A percentile compares a stretch with the other conserved stretches of the same genome.
Conservation (phyloP, 1,140 invertebrate genomes). For the Arctopsyche grandis region DNA sequence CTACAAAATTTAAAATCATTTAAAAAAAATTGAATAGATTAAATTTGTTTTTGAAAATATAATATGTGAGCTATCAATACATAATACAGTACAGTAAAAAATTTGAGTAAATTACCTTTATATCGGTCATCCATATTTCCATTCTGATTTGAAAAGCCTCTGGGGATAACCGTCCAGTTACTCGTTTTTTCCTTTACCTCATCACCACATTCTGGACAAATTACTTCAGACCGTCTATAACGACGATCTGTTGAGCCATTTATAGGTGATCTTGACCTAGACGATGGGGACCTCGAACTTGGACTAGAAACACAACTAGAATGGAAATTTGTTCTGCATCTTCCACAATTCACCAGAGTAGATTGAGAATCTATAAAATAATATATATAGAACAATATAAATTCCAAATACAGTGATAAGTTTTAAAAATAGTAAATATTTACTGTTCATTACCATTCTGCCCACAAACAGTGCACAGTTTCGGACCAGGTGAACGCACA, state of each 20-base stretch:
- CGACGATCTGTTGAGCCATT: constrained; percentile 22
- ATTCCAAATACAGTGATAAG: background rate
- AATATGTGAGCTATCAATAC: too few species aligned
- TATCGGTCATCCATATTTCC: background rate
- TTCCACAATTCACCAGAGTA: constrained; percentile 60
- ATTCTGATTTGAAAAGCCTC: constrained; percentile 42
- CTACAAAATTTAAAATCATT: constrained; percentile 55
- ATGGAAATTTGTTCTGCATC: constrained; percentile 60
- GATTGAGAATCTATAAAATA: constrained; percentile 59
- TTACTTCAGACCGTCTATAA: background rate
- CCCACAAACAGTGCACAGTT: constrained; percentile 62
- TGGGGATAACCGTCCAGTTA: constrained; percentile 41
- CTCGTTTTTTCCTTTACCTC: constrained; percentile 32
- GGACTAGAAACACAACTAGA: constrained; percentile 59
- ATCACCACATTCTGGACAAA: constrained; percentile 49
- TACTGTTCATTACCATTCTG: constrained; percentile 59
- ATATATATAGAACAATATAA: background rate
- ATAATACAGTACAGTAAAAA: too few species aligned
- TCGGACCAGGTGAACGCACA: constrained; percentile 56
- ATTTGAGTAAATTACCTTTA: constrained; percentile 28
- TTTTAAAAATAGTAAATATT: background rate
- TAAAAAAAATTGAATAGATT: too few species aligned
- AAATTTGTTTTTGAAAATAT: background rate
- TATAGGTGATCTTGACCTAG: constrained; percentile 34
- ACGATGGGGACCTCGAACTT: constrained; percentile 40